These are phyloP conservation scores for Oligia latruncula DNA, from an alignment of 2,888 invertebrate species.

Conservation along the genomic window DNA sequence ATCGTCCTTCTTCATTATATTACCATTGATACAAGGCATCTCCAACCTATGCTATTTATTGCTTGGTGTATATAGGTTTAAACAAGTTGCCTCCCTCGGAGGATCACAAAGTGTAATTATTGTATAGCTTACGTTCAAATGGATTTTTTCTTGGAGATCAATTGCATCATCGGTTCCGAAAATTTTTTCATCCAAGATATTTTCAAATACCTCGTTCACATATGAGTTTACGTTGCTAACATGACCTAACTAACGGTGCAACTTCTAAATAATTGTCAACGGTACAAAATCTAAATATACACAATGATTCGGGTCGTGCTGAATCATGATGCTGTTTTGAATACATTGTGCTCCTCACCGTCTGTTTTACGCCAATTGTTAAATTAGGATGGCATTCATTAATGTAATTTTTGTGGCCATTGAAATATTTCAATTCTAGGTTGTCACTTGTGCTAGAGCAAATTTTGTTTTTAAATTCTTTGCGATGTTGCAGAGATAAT, in stretches of 20 bases:
- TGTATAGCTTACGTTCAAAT: background rate
- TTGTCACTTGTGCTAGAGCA: slow-evolving; percentile 1
- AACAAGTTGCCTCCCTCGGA: background rate
- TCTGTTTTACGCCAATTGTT: slow-evolving; percentile 48
- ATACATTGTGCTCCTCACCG: slow-evolving; percentile 50
- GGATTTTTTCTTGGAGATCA: background rate
- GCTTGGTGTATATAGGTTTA: background rate
- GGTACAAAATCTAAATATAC: slow-evolving; percentile 77
- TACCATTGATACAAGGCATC: background rate
- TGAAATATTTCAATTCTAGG: slow-evolving; percentile 13
- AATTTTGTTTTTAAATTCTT: background rate
- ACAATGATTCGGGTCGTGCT: slow-evolving; percentile 71
- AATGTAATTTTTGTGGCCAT: slow-evolving; percentile 35
- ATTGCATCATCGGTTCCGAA: background rate
- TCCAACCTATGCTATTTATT: background rate
- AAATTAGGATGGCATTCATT: slow-evolving; percentile 64
- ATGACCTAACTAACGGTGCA: slow-evolving; percentile 45
- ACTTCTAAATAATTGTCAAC: slow-evolving; percentile 73
- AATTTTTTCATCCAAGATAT: slow-evolving; percentile 9
- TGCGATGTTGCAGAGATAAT: background rate
- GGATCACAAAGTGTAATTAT: background rate
- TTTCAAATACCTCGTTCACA: slow-evolving; percentile 1
- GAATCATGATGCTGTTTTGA: slow-evolving; percentile 71
- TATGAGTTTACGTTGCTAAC: slow-evolving; percentile 29
- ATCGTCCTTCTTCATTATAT: background rate